Evolutionary conservation across 2,113 vertebrate species (phyloP), one percentile per base, ranked within the genome.

Genomic region (Carollia perspicillata): DNA sequence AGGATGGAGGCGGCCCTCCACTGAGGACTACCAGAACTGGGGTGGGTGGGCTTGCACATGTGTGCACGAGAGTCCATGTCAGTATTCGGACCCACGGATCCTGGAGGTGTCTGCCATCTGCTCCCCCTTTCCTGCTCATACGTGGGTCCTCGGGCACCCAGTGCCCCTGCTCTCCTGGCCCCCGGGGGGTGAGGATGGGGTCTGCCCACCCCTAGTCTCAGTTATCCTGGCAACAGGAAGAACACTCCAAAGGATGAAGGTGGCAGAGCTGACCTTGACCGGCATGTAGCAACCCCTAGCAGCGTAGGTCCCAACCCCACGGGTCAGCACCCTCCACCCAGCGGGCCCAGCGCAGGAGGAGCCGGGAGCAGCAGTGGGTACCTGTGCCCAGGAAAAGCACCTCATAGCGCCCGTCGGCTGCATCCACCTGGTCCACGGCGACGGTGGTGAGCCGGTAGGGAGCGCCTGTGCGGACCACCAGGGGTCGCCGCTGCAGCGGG

Each of bases 351-450:
- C 0, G 20, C 58, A 55, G 84, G 51, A 93, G 93, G 93, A 95
- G 66, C 97, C 2, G 77, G 77, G 98, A 89, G 96, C 98, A 98
- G 98, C 98, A 95, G 94, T 96, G 98, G 98, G 98, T 99, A 99
- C 99, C 99, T 99, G 99, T 99, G 97, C 99, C 99, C 98, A 99
- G 98, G 99, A 99, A 99, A 97, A 99, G 99, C 98, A 99, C 99
- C 98, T 99, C 99, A 97, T 99, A 99, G 98, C 99, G 99, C 95
- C 99, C 99, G 0, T 99, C 99, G 6, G 99, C 99, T 23, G 99
- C 99, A 0, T 99, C 99, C 98, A 99, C 99, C 97, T 99, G 99
- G 98, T 99, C 99, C 95, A 99, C 99, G 0, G 99, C 99, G 47
- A 99, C 99, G 5, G 99, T 99, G 97, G 99, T 99, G 98, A 99